These are phyloP conservation scores for Stegodyphus dumicola DNA, from an alignment of 1,140 invertebrate genomes.

Conservation along the genomic window DNA sequence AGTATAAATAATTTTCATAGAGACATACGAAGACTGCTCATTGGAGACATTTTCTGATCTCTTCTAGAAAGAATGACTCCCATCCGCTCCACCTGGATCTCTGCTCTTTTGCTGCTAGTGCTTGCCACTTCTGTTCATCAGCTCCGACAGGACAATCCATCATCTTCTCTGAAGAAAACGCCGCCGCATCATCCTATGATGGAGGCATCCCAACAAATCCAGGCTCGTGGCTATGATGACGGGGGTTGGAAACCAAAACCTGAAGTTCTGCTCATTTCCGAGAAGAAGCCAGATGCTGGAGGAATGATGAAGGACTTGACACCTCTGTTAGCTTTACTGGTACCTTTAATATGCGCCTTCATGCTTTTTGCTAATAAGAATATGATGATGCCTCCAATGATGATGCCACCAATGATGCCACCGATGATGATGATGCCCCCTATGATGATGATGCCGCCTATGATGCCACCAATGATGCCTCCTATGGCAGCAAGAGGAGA, in stretches of 20 bases:
- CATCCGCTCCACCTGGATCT: not conserved
- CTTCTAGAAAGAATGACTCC: slow-evolving; percentile 48
- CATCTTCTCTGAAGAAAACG: slow-evolving; percentile 1
- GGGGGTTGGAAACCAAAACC: slow-evolving; percentile 57
- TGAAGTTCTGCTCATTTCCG: slow-evolving; percentile 52
- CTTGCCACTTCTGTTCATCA: slow-evolving; percentile 12
- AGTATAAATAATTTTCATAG: not conserved
- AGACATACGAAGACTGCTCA: slow-evolving; percentile 42
- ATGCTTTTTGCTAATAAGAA: slow-evolving; percentile 51
- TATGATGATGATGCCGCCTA: slow-evolving; percentile 57
- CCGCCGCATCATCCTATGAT: slow-evolving; percentile 26
- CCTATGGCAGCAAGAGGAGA: slow-evolving; percentile 52
- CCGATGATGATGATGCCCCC: slow-evolving; percentile 59
- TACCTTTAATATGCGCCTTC: slow-evolving; percentile 50
- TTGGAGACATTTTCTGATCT: slow-evolving; percentile 45
- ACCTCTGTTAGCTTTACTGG: slow-evolving; percentile 26
- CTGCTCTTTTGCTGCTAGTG: not conserved
- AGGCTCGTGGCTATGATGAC: slow-evolving; percentile 41
- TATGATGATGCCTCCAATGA: slow-evolving; percentile 41
- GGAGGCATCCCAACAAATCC: slow-evolving; percentile 8
- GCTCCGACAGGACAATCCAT: not conserved
- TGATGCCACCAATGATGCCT: slow-evolving; percentile 56
- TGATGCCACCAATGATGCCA: slow-evolving; percentile 41
- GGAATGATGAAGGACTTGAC: slow-evolving; percentile 34
- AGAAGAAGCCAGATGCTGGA: slow-evolving; percentile 41